phyloP scores from a whole-genome alignment of 2,113 vertebrate species.

The Cygnus atratus region DNA sequence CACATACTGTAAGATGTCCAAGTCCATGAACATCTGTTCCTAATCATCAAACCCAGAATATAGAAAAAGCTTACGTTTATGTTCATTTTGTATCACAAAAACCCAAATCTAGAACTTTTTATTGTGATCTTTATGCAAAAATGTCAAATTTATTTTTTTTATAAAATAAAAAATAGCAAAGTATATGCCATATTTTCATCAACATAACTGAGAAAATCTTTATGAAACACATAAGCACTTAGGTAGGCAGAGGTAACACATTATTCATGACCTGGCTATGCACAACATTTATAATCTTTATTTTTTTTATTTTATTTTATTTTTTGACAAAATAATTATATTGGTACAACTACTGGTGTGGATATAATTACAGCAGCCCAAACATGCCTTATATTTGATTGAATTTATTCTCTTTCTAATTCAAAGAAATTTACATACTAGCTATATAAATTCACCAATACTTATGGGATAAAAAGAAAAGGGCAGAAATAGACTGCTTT shows the following conservation, averaged over 20 bases:
- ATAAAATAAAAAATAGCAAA: neutral
- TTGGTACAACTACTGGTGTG: neutral
- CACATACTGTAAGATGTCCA: neutral
- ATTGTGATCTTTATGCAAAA: neutral
- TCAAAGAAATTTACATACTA: neutral
- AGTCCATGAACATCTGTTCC: neutral
- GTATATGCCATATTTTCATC: neutral
- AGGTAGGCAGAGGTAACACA: neutral
- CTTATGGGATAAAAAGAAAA: neutral
- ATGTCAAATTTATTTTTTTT: neutral
- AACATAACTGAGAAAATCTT: neutral
- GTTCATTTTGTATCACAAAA: neutral
- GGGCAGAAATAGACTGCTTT: neutral
- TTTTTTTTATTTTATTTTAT: too few relatives aligned
- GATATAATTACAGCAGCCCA: neutral
- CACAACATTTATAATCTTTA: neutral
- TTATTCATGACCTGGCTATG: neutral
- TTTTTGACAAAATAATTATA: neutral
- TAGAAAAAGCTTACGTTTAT: neutral
- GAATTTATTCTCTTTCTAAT: neutral
- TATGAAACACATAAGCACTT: neutral
- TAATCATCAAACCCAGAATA: neutral
- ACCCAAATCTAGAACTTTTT: neutral
- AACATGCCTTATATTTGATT: neutral
- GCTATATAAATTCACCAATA: neutral